These are phyloP conservation scores for Ceriagrion tenellum DNA, from an alignment of 2,888 invertebrate species.

Conservation along the genomic window DNA sequence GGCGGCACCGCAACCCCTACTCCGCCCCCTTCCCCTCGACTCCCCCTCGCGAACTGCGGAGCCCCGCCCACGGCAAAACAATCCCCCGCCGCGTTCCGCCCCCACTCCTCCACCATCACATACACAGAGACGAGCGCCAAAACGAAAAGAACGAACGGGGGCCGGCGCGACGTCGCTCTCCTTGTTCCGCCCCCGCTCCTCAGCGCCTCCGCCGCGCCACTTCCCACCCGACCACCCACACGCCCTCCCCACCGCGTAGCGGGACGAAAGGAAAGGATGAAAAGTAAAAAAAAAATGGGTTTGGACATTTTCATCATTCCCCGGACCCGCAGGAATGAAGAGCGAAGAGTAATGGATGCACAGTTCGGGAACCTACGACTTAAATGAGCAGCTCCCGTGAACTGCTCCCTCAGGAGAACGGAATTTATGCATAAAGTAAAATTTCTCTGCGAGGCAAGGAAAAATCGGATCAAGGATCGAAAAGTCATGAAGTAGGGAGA, in stretches of 20 bases:
- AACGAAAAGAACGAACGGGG: background rate
- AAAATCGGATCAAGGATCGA: too few species aligned
- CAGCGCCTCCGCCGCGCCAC: too few species aligned
- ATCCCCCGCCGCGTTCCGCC: conserved; percentile 1
- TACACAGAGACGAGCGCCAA: background rate
- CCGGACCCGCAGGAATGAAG: background rate
- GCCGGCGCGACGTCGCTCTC: conserved; percentile 2
- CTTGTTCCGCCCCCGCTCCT: background rate
- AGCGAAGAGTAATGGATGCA: background rate
- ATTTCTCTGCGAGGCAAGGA: too few species aligned
- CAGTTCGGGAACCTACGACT: background rate
- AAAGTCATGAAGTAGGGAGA: too few species aligned
- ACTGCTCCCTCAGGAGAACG: background rate
- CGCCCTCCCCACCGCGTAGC: background rate
- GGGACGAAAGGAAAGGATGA: background rate
- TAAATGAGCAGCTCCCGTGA: background rate
- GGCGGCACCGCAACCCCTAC: background rate
- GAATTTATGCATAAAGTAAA: too few species aligned
- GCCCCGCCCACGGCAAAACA: conserved; percentile 17
- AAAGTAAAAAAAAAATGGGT: background rate
- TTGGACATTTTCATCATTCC: background rate
- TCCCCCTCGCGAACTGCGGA: background rate
- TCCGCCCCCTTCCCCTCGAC: background rate
- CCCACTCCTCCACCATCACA: conserved; percentile 19
- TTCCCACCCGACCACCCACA: background rate